Percentiles rank a stretch among this genome's conserved stretches.
Conservation (phyloP, 2,113 vertebrate genomes). For the Tautogolabrus adspersus region DNA sequence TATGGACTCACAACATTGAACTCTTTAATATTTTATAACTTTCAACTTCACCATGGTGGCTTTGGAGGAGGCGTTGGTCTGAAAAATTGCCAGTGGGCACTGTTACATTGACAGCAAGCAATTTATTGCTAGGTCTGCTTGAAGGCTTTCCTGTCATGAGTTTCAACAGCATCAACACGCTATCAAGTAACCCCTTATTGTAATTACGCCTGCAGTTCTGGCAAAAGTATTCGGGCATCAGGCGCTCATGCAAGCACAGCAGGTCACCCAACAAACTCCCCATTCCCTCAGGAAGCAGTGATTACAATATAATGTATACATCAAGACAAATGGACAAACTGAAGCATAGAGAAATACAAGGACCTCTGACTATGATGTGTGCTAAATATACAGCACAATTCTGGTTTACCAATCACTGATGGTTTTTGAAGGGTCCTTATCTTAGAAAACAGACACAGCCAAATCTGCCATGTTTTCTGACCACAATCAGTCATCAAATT, state of each 20-base stretch:
- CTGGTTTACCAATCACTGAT: background rate
- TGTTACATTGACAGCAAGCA: conserved; percentile 52
- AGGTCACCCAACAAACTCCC: background rate
- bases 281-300: conserved; percentile 7
- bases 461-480: background rate
- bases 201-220: conserved; percentile 58
- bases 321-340: conserved; percentile 4
- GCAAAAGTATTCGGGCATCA: conserved; percentile 17
- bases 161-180: conserved; percentile 48
- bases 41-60: conserved; percentile 64
- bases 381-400: background rate
- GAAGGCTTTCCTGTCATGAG: conserved; percentile 41
- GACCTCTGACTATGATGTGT: background rate
- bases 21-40: conserved; percentile 78
- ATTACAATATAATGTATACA: conserved; percentile 5
- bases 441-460: background rate
- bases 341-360: background rate
- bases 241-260: conserved; percentile 13
- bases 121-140: conserved; percentile 60
- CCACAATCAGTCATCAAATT: background rate
- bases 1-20: conserved; percentile 65
- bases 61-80: conserved; percentile 51
- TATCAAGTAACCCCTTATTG: conserved; percentile 28
- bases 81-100: conserved; percentile 60
- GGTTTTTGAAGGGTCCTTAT: background rate